Evolutionary conservation across 53 echinoderm and acorn worm species (phyloP).

Genomic region (Antedon mediterranea): DNA sequence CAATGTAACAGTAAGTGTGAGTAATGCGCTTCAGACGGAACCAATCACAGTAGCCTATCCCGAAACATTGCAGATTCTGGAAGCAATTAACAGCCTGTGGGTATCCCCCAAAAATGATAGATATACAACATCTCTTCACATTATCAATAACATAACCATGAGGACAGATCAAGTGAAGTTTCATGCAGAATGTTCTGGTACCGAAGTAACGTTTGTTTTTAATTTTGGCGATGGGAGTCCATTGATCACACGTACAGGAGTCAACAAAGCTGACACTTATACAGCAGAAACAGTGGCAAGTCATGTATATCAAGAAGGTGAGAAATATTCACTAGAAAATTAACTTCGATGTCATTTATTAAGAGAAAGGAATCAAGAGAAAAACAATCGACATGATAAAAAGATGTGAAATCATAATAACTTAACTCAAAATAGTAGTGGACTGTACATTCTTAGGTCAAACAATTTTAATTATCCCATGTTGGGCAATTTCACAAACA

Average conservation of each 20-base stretch:
- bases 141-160: neutral
- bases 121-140: neutral
- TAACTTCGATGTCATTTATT: too few relatives aligned
- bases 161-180: constrained; percentile 18
- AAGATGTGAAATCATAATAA: too few relatives aligned
- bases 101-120: constrained; percentile 1
- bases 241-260: constrained; percentile 11
- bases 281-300: constrained; percentile 2
- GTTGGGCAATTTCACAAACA: too few relatives aligned
- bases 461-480: too few relatives aligned
- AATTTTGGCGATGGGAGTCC: constrained; percentile 61
- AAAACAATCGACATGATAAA: too few relatives aligned
- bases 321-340: too few relatives aligned
- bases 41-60: constrained; percentile 33
- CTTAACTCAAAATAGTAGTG: too few relatives aligned
- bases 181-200: constrained; percentile 47
- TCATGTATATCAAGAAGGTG: constrained; percentile 52
- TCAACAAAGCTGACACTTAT: constrained; percentile 12
- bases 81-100: constrained; percentile 11
- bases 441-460: too few relatives aligned
- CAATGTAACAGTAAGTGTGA: constrained; percentile 36
- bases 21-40: constrained; percentile 46
- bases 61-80: constrained; percentile 24
- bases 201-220: constrained; percentile 44
- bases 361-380: too few relatives aligned